These are phyloP conservation scores for Rhagophthalmus giganteus DNA, from an alignment of 2,888 invertebrate genomes.

Conservation along the genomic window DNA sequence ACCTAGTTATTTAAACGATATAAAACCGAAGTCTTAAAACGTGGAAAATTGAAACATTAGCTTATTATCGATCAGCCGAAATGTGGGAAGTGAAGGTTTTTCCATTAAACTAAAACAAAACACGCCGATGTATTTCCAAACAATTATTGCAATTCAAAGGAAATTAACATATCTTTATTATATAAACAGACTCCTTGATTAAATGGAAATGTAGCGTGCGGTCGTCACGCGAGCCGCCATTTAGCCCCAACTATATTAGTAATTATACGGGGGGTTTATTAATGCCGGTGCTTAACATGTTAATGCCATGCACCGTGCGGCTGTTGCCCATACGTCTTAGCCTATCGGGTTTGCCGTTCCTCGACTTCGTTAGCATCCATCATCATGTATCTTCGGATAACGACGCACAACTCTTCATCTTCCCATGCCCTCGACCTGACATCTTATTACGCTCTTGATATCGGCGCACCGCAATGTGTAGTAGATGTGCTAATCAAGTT, in stretches of 20 bases:
- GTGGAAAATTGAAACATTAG: too few species aligned
- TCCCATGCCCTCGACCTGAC: constrained; percentile 34
- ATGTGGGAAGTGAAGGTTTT: too few species aligned
- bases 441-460: constrained; percentile 39
- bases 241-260: constrained; percentile 29
- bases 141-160: constrained; percentile 21
- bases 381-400: constrained; percentile 36
- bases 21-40: too few species aligned
- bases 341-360: constrained; percentile 19
- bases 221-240: constrained; percentile 30
- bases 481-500: constrained; percentile 52
- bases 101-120: too few species aligned
- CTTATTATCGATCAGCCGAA: too few species aligned
- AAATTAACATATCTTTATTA: constrained; percentile 31
- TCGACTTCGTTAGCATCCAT: constrained; percentile 33
- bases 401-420: constrained; percentile 33
- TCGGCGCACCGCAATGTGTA: constrained; percentile 46
- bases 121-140: constrained; percentile 2
- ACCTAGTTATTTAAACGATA: too few species aligned
- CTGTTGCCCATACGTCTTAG: constrained; percentile 23
- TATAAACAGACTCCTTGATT: constrained; percentile 30
- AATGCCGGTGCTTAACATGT: constrained; percentile 29
- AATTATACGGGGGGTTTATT: constrained; percentile 31
- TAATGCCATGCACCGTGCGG: constrained; percentile 28
- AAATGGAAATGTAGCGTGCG: constrained; percentile 28